These are phyloP conservation scores for Mimumesa dahlbomi DNA, from an alignment of 2,888 invertebrate species.

Conservation along the genomic window DNA sequence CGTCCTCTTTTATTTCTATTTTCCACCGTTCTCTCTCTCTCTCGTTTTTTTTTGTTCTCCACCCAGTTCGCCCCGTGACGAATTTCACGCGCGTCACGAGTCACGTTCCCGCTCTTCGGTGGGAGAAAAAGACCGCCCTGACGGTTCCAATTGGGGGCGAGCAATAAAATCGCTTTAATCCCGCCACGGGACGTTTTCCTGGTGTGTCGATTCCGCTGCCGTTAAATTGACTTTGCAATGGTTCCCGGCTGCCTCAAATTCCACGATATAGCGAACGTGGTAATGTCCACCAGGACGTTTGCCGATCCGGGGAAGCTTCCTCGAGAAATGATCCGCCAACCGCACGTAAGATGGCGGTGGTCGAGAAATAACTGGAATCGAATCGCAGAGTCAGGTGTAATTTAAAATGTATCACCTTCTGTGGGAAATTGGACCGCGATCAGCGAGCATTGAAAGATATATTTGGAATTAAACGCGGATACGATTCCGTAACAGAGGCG, in stretches of 20 bases:
- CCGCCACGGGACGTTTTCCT: constrained; percentile 24
- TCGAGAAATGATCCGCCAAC: too few species aligned
- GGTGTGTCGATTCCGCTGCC: constrained; percentile 32
- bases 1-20: not conserved
- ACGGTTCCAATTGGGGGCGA: constrained; percentile 27
- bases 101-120: constrained; percentile 19
- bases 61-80: not conserved
- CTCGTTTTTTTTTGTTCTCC: not conserved
- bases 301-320: constrained; percentile 6
- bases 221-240: constrained; percentile 40
- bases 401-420: too few species aligned
- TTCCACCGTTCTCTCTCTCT: not conserved
- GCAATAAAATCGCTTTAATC: constrained; percentile 47
- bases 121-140: constrained; percentile 7
- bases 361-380: too few species aligned
- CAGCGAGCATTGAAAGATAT: too few species aligned
- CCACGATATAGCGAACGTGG: constrained; percentile 16
- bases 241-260: constrained; percentile 17
- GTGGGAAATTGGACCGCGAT: too few species aligned
- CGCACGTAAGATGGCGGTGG: too few species aligned
- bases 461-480: too few species aligned
- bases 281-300: constrained; percentile 14
- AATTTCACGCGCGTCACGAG: not conserved
- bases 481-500: too few species aligned
- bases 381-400: too few species aligned